phyloP scores from a whole-genome alignment of 1,140 invertebrate species.

The Ctenoplectra terminalis region DNA sequence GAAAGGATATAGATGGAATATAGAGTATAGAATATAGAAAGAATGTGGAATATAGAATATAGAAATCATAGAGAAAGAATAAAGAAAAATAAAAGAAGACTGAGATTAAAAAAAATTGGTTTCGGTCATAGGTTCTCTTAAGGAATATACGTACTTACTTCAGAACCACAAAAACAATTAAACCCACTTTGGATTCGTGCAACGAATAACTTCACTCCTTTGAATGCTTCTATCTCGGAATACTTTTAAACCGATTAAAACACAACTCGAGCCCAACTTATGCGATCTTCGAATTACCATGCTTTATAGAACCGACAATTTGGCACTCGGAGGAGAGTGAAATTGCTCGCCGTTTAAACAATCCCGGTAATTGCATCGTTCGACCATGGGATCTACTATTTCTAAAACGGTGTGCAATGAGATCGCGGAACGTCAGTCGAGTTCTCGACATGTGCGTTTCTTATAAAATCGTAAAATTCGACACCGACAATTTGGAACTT shows the following conservation, averaged over 20 bases:
- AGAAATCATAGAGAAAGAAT: no score
- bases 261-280: background rate
- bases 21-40: no score
- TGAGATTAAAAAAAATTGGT: no score
- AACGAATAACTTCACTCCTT: no score
- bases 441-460: conserved; percentile 37
- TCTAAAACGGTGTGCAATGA: conserved; percentile 23
- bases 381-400: conserved; percentile 2
- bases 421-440: conserved; percentile 13
- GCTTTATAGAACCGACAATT: background rate
- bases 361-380: conserved; percentile 24
- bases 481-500: conserved; percentile 27
- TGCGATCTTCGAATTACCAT: conserved; percentile 7
- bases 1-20: no score
- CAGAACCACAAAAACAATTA: no score
- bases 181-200: no score
- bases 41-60: no score
- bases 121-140: no score
- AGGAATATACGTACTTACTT: no score
- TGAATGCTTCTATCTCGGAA: no score
- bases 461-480: conserved; percentile 50
- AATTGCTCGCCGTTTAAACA: conserved; percentile 29
- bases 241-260: background rate
- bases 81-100: no score
- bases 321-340: background rate